Evolutionary conservation across 2,888 invertebrate genomes (phyloP).

Genomic region (Neoscelio sp.): DNA sequence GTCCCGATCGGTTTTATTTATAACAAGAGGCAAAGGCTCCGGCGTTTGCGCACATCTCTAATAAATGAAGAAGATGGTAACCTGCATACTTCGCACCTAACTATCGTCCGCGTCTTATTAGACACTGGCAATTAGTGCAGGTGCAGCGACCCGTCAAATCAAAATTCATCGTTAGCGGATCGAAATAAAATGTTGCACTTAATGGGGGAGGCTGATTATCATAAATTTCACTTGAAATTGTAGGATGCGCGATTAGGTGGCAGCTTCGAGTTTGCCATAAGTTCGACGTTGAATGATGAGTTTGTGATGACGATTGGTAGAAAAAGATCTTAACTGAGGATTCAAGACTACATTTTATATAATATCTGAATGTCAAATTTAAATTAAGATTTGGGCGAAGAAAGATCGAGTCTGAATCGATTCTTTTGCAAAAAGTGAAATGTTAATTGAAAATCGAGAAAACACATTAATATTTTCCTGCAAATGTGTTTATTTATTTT

Average conservation of each 20-base stretch:
- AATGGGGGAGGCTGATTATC: background rate
- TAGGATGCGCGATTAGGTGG: background rate
- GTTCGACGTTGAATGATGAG: constrained; percentile 17
- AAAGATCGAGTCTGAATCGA: too few species aligned
- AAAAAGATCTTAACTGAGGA: too few species aligned
- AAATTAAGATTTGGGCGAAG: too few species aligned
- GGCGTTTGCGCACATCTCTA: constrained; percentile 39
- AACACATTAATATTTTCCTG: too few species aligned
- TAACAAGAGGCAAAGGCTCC: constrained; percentile 27
- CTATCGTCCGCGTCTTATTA: constrained; percentile 17
- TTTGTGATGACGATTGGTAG: too few species aligned
- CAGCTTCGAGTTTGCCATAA: constrained; percentile 39
- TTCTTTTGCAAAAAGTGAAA: too few species aligned
- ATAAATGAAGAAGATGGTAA: constrained; percentile 36
- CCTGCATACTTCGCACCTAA: constrained; percentile 45
- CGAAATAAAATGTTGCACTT: constrained; percentile 7
- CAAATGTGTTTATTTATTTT: constrained; percentile 17
- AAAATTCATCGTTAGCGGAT: constrained; percentile 43
- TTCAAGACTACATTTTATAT: too few species aligned
- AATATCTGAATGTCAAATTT: too few species aligned
- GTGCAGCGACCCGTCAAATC: constrained; percentile 47
- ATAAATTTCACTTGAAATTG: constrained; percentile 50
- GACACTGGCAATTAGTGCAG: constrained; percentile 59
- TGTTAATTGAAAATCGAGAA: too few species aligned
- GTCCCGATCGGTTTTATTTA: constrained; percentile 64